Evolutionary conservation across 2,113 vertebrate genomes (phyloP).

Genomic region (Embiotoca jacksoni): DNA sequence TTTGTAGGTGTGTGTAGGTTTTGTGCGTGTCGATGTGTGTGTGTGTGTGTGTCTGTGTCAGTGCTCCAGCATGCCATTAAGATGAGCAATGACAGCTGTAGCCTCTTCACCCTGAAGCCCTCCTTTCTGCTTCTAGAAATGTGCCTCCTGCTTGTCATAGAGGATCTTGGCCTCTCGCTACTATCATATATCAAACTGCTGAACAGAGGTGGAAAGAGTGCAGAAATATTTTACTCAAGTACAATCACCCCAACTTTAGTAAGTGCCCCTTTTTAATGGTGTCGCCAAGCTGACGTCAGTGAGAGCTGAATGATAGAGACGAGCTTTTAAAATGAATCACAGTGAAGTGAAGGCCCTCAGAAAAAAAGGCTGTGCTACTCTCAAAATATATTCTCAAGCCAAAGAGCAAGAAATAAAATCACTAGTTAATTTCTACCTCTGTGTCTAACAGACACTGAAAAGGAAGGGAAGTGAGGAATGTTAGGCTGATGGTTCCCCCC

Average conservation of each 20-base stretch:
- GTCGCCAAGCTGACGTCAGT: slow-evolving; percentile 33
- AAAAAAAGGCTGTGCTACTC: slow-evolving; percentile 30
- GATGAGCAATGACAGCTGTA: slow-evolving; percentile 85
- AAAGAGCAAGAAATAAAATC: slow-evolving; percentile 47
- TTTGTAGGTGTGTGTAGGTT: slow-evolving; percentile 54
- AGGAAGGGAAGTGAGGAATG: slow-evolving; percentile 31
- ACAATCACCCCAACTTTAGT: slow-evolving; percentile 58
- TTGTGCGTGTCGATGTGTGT: slow-evolving; percentile 1
- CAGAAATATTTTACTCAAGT: slow-evolving; percentile 71
- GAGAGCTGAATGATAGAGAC: slow-evolving; percentile 42
- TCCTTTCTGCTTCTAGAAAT: slow-evolving; percentile 72
- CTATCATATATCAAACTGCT: slow-evolving; percentile 72
- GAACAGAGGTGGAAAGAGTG: slow-evolving; percentile 65
- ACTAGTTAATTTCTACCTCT: slow-evolving; percentile 63
- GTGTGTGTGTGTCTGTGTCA: slow-evolving; percentile 34
- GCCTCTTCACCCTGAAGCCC: slow-evolving; percentile 74
- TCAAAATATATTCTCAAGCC: slow-evolving; percentile 49
- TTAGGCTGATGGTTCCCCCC: neutral
- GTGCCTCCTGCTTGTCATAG: slow-evolving; percentile 70
- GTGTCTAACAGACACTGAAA: slow-evolving; percentile 17
- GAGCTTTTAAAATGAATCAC: slow-evolving; percentile 54
- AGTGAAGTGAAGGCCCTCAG: slow-evolving; percentile 35
- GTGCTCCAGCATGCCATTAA: slow-evolving; percentile 64
- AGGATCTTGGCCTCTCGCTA: slow-evolving; percentile 68
- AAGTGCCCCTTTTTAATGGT: slow-evolving; percentile 51